Evolutionary conservation across 2,113 vertebrate species (phyloP), one percentile per base, ranked within the genome.

Genomic region (Corythaeola cristata): DNA sequence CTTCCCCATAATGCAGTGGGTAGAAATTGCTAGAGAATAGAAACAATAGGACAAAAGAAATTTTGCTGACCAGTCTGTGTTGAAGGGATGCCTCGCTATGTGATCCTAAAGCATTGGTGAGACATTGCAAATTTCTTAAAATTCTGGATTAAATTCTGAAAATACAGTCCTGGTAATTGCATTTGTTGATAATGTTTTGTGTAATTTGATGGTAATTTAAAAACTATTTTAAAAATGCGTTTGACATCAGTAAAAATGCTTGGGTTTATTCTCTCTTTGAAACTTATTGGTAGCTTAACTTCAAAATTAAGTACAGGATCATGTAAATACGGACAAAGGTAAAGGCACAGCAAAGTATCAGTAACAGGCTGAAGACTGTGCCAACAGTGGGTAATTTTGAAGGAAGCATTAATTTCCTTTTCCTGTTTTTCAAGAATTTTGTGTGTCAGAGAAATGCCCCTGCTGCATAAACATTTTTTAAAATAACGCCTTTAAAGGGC

Each of bases 401-500:
- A 96, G 96, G 93, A 96, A 96, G 33, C 55, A 33, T 96, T 88
- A 11, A 94, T 95, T 97, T 97, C 96, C 96, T 85, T 76, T 97
- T 97, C 96, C 96, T 97, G 97, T 97, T 97, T 96, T 92, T 96
- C 79, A 97, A 73, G 69, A 94, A 88, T 68, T 93, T 90, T 80
- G 72, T 88, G 67, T 87, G 85, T 75, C 68, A 67, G 60, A 95
- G 73, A 94, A 95, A 91, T 88, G 80, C 44, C 67, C 76, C 63
- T 92, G 80, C 89, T 93, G 71, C 78, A 90, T 81, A 93, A 88
- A 92, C 35, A 32, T 82, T 80, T 95, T 93, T 89, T 28, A 5
- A 59, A 93, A 89, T 83, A 93, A 78, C 87, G 44, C 4, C 17
- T 92, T 74, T 89, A 92, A 94, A 88, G 66, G 50, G 32, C 72